Base-by-base conservation (phyloP, 1,140 invertebrate species). In the Phymastichus coffea region DNA sequence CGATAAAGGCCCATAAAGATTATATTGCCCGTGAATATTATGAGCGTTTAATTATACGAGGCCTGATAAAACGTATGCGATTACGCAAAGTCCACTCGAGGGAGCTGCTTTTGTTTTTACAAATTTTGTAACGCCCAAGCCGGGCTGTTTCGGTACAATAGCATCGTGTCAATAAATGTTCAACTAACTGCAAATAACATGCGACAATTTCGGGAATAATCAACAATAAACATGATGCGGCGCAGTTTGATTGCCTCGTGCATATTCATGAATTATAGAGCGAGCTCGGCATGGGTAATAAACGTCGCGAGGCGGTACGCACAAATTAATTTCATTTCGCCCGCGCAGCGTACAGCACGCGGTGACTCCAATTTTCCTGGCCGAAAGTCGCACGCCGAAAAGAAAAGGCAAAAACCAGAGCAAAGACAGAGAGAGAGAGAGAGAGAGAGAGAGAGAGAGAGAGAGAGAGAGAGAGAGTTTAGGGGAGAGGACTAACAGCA, bases 241-340 rank as follows among this genome's bases (percentile, higher is more conserved):
- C 41, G 41, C 30, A n/a, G n/a, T 60, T 47, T 43, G 46, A 60
- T 60, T 51, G 52, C 44, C n/a, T 37, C 14, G 37, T 61, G 35
- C 46, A 61, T 49, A 55, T 61, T 61, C 52, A 61, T 56, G 51
- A 54, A 33, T 41, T 28, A 41, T 52, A n/a, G n/a, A n/a, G n/a
- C n/a, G n/a, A n/a, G 41, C 51, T 37, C 52, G 46, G 46, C 38
- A n/a, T n/a, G n/a, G n/a, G n/a, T n/a, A 61, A 56, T 61, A 61
- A 61, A 61, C 48, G 41, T 49, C 52, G 20, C n/a, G n/a, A n/a
- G n/a, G n/a, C n/a, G n/a, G 46, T 40, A 33, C 37, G 58, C 30
- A 53, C 63, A 60, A 56, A 63, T 65, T 52, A 58, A 48, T 62
- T 62, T 58, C n/a, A n/a, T n/a, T n/a, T n/a, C 43, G 43, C 44